Base-by-base conservation (phyloP, 2,888 invertebrate genomes). In the Urechis unicinctus region DNA sequence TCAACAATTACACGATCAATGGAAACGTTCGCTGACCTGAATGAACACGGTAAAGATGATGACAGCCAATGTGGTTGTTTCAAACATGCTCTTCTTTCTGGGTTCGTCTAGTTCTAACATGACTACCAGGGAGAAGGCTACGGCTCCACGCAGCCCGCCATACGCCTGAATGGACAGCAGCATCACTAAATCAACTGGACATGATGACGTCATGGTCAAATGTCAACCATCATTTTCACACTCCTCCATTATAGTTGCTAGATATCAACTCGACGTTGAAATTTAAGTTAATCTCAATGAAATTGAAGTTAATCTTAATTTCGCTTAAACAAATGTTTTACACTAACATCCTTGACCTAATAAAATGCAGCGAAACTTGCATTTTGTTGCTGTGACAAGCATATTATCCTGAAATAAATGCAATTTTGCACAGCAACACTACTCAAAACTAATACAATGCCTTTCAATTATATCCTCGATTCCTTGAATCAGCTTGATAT, bases 21-120 rank as follows among this genome's bases (percentile, higher is more conserved):
- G 36, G 36, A 36, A 36, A 9, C 9, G 36, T 5, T 52, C 9
- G 3, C 5, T 46, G 53, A 77, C 77, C 84, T 97, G 97, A 70
- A 97, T 83, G 80, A 98, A 96, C n/a, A 97, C 96, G 2, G 98
- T 97, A 81, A 96, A 96, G 78, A 96, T 92, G 68, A 98, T 91
- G 63, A 97, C 92, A 50, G 94, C 89, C 70, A 97, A 91, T 1
- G 96, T 96, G 1, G 97, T 93, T 25, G 97, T 96, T 64, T 95
- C 89, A 79, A 96, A 75, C 61, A 72, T 62, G 5, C 72, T 65
- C 48, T 78, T 70, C 53, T 71, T 70, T 36, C 64, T 65, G 2
- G 69, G 65, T 1, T 67, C 65, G 2, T 68, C 59, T 6, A 67
- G 65, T 22, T 74, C 61, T 28, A 83, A 68, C 74, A 82, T 78